Conservation (phyloP, 2,113 vertebrate species). For the Perca fluviatilis region DNA sequence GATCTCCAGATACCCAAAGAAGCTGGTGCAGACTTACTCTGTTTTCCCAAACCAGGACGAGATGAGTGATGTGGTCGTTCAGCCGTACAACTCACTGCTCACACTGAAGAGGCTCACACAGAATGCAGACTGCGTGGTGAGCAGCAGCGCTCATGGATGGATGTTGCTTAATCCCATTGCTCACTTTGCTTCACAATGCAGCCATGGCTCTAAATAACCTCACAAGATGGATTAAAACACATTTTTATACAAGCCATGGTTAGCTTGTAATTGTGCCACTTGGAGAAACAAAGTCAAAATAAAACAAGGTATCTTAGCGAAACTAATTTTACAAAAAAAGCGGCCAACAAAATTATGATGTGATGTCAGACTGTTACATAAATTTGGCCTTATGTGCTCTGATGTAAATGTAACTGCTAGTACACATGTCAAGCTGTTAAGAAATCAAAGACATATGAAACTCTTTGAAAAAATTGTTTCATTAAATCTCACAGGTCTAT, state of each 20-base stretch:
- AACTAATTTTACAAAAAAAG: not conserved
- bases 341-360: slow-evolving; percentile 16
- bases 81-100: slow-evolving; percentile 97
- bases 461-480: no score
- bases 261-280: not conserved
- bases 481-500: no score
- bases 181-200: slow-evolving; percentile 3
- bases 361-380: slow-evolving; percentile 39
- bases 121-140: slow-evolving; percentile 98
- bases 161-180: slow-evolving; percentile 24
- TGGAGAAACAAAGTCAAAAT: not conserved
- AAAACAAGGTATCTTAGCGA: slow-evolving; percentile 2
- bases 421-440: not conserved
- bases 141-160: slow-evolving; percentile 38
- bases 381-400: slow-evolving; percentile 12
- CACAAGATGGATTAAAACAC: not conserved
- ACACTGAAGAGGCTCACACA: slow-evolving; percentile 97
- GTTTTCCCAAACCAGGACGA: slow-evolving; percentile 99
- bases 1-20: slow-evolving; percentile 93
- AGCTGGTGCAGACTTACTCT: slow-evolving; percentile 97
- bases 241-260: not conserved
- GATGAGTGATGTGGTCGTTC: slow-evolving; percentile 99
- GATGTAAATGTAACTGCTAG: slow-evolving; percentile 12
- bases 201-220: not conserved
- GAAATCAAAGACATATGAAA: slow-evolving; percentile 7